Base-by-base conservation (phyloP, 1,140 invertebrate genomes). In the Drosophila grimshawi region DNA sequence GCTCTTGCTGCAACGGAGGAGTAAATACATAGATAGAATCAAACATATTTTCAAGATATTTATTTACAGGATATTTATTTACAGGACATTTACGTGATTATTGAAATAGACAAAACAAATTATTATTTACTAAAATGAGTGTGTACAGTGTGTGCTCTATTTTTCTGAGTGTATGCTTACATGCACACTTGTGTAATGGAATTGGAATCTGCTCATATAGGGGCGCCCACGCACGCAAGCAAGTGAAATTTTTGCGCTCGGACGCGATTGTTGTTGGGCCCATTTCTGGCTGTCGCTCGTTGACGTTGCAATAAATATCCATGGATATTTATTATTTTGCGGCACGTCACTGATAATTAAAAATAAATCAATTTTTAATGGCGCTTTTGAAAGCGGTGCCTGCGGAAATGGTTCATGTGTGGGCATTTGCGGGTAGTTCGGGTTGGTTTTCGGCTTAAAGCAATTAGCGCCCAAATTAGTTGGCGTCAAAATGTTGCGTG, bases 311-410 rank as follows among this genome's bases (percentile, higher is more conserved):
- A 89, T 89, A 89, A 89, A 89, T 89, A 89, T 89, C 33, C 81
- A 69, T 70, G 80, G 78, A 85, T 89, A 89, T 89, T 89, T 89
- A 89, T 89, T 89, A 89, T 89, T 89, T 80, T 74, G 86, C 81
- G 80, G 86, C 85, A 89, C 85, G 85, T 89, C 85, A 89, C 71
- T 81, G 85, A 89, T 89, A 89, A 89, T 89, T 89, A 89, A 89
- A 89, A 89, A 89, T 89, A 89, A 89, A 89, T 89, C 85, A 89
- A 89, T 90, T 89, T 89, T 85, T 89, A 90, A 89, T 90, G 81
- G 81, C 61, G 51, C 62, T 76, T 68, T 71, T 41, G 51, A 56
- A 43, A 59, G 65, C 76, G 46, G 43, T 56, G 49, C 52, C 81
- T 39, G 32, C 30, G 43, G 59, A 63, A 73, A 45, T 48, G 55